A percentile compares a stretch with the other conserved stretches of the same genome.
These are phyloP conservation scores for Olivierus martensii DNA, from an alignment of 1,140 invertebrate genomes.

Conservation along the genomic window DNA sequence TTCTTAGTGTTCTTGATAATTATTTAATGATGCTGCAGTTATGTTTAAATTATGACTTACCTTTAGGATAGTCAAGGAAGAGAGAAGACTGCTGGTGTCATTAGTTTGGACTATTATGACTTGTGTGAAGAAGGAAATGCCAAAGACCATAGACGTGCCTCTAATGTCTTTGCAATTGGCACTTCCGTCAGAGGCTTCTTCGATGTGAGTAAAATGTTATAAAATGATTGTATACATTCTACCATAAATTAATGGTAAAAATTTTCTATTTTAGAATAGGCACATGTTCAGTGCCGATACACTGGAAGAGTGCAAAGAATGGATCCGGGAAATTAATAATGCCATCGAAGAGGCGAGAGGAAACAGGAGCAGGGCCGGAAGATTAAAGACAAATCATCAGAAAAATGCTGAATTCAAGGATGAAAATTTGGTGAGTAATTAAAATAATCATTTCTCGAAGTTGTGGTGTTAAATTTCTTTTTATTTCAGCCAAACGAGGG, in stretches of 20 bases:
- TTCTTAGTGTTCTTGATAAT: too few species aligned
- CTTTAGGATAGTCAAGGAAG: conserved; percentile 18
- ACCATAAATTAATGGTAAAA: too few species aligned
- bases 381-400: background rate
- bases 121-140: conserved; percentile 22
- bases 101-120: conserved; percentile 30
- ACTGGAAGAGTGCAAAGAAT: conserved; percentile 35
- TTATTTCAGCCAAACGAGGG: too few species aligned
- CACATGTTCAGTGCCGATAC: conserved; percentile 35
- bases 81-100: conserved; percentile 24
- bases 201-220: conserved; percentile 14
- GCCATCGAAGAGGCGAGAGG: conserved; percentile 17
- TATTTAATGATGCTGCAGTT: too few species aligned
- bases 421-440: too few species aligned
- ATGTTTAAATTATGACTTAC: too few species aligned
- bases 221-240: background rate
- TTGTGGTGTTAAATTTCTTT: too few species aligned
- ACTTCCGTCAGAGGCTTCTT: conserved; percentile 28
- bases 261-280: conserved; percentile 21
- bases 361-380: conserved; percentile 12
- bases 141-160: conserved; percentile 22
- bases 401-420: too few species aligned
- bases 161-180: conserved; percentile 26
- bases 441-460: too few species aligned
- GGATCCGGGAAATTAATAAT: conserved; percentile 34